Evolutionary conservation across 2,888 invertebrate genomes (phyloP), one percentile per base, ranked within the genome.

Genomic region (Pimpla rufipes): DNA sequence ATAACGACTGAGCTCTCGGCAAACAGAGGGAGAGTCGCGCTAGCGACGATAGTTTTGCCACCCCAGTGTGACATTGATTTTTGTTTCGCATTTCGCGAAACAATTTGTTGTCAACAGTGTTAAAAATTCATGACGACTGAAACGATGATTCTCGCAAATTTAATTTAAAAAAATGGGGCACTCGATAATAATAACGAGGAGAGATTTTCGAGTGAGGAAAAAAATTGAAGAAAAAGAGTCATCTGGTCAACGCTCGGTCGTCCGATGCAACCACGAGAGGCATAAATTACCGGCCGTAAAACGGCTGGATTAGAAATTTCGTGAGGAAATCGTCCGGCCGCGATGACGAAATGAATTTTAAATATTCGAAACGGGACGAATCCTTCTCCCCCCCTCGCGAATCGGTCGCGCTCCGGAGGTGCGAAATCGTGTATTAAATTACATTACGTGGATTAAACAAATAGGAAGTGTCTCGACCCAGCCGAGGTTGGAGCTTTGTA

Each of bases 1-100:
- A 82, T 70, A 78, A 70, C 68, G 40, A 62, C 23, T 55, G 62
- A 82, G 73, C 57, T 50, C 7, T 77, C n/a, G 47, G n/a, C 59
- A 77, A 73, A 71, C 67, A 74, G 37, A 18, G 16, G 11, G n/a
- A 6, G 10, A 37, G 37, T 62, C 62, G 23, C 35, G 16, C 16
- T 18, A 16, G 37, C 11, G 37, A 62, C 62, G 18, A 62, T 16
- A 2, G 18, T 55, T 23, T 23, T 23, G 1, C 18, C 18, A 18
- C 18, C 7, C 50, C 6, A 7, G 11, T 8, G 5, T 45, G n/a
- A 29, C 29, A 29, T 29, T 29, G 29, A 29, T n/a, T 47, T 10
- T 18, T 18, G 16, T 18, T 18, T 21, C n/a, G n/a, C n/a, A n/a
- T 52, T 8, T 10, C 21, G 10, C 2, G 18, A 18, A 18, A 52